Evolutionary conservation across 2,797 vertebrate species (phyloP), one percentile per base, ranked within the genome.

Genomic region (Sternotherus odoratus): DNA sequence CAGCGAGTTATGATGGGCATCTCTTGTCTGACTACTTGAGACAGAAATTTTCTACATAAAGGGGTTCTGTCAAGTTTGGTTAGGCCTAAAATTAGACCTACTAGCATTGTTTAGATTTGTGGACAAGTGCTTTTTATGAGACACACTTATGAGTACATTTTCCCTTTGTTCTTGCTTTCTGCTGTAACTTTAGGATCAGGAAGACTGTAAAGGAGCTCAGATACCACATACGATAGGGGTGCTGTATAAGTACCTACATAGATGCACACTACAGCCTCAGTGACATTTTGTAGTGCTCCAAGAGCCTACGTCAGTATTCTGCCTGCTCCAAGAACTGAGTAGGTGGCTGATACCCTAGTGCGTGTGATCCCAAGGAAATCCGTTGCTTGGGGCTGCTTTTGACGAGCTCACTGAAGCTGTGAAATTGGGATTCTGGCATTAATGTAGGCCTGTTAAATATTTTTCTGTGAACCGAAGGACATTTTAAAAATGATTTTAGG

Each of bases 381-480:
- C 26, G 46, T 75, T 17, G 39, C 24, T 74, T 39, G 15, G 72
- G 72, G 72, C 39, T 75, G 26, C 30, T 75, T 75, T 48, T 30
- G 43, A 48, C 43, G 30, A 9, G 26, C 39, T 48, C 24, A 48
- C 13, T 48, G 24, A 69, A 48, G 24, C 12, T 74, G 39, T 26
- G 43, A 54, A 69, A 24, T 33, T 82, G 77, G 4, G 33, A 33
- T 49, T 83, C 10, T 66, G n/a, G 12, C 5, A 53, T 15, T 10
- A 60, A 23, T 0, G 0, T 1, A 19, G 36, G 5, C 8, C 46
- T 82, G 24, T 72, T 28, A 53, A 69, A 5, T 88, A 21, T 90
- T 56, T 33, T 91, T 91, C 88, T 92, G 60, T 83, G 82, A 88
- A 54, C 50, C 81, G 60, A 77, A 93, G 57, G 49, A 28, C 28